Conservation (phyloP, 2,113 vertebrate species). For the Anas platyrhynchos region DNA sequence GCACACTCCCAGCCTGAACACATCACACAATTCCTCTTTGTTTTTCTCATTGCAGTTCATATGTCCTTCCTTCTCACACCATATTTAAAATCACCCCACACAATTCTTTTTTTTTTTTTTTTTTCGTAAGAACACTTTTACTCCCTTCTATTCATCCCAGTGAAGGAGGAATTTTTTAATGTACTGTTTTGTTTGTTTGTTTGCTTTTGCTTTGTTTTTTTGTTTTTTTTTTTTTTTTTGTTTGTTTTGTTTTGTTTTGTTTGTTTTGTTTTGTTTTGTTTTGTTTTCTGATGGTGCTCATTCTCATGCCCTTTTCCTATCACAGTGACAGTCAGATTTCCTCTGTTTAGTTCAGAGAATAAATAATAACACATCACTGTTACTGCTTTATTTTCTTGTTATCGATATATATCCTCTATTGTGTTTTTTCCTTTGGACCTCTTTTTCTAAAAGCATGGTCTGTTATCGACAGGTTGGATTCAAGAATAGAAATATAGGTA, state of each 20-base stretch:
- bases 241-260: not conserved
- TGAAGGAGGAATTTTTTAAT: not conserved
- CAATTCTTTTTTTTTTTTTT: slow-evolving; percentile 4
- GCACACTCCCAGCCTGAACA: not conserved
- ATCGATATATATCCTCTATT: not conserved
- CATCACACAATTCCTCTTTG: not conserved
- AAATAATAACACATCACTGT: not conserved
- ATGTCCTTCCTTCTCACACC: not conserved
- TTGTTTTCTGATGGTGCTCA: not conserved
- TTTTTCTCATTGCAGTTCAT: not conserved
- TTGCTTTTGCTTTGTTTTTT: no score
- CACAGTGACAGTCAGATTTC: not conserved
- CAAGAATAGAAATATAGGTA: not conserved
- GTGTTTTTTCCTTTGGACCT: not conserved
- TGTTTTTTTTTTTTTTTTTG: not conserved
- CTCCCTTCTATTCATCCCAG: not conserved
- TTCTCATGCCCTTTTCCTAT: not conserved
- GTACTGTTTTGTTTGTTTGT: no score
- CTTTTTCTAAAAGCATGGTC: not conserved
- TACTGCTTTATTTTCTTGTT: not conserved
- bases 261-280: not conserved
- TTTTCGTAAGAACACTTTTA: slow-evolving; percentile 14
- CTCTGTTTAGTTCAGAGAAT: not conserved
- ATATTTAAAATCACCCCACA: slow-evolving; percentile 8
- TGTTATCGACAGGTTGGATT: not conserved